Evolutionary conservation across 2,113 vertebrate species (phyloP), one percentile per base, ranked within the genome.

Genomic region (Triplophysa rosa): DNA sequence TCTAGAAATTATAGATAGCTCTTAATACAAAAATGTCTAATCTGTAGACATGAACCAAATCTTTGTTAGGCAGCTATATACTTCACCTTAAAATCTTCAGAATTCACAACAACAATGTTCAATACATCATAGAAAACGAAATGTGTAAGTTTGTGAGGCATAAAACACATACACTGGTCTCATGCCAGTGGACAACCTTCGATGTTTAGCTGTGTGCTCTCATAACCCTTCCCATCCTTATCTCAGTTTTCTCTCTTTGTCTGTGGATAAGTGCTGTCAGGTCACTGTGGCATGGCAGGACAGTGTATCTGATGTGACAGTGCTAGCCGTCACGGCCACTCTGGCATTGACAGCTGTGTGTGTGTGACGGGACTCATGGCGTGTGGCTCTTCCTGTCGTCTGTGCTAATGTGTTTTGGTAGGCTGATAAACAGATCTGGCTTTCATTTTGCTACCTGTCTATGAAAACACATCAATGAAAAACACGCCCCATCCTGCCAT

Each of bases 241-340:
- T 58, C n/a, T 58, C 54, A 21, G n/a, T 11, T 58, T 19, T 61
- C 24, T 49, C 9, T 71, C 12, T 64, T 54, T 26, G 10, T 58
- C 45, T 62, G 33, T 62, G 40, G 21, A 63, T 45, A 40, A 61
- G 52, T 63, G 21, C 71, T 74, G 58, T 63, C 58, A 74, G 29
- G 42, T 3, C 8, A 3, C 37, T 8, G 23, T 61, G 58, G 58
- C 37, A 62, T 61, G 37, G 58, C 37, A 62, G 40, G 56, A 74
- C 58, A 62, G 71, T 63, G 21, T 61, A 62, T 71, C 54, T 79
- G 65, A 59, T 69, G 66, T 78, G 63, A 59, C 63, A 67, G 77
- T 42, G 33, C 52, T 69, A n/a, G 54, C 42, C 42, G 58, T 78
- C 77, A 78, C 58, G 58, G n/a, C 19, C 1, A 4, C 56, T 65